These are phyloP conservation scores for Catonia carolina DNA, from an alignment of 2,888 invertebrate species.

Conservation along the genomic window DNA sequence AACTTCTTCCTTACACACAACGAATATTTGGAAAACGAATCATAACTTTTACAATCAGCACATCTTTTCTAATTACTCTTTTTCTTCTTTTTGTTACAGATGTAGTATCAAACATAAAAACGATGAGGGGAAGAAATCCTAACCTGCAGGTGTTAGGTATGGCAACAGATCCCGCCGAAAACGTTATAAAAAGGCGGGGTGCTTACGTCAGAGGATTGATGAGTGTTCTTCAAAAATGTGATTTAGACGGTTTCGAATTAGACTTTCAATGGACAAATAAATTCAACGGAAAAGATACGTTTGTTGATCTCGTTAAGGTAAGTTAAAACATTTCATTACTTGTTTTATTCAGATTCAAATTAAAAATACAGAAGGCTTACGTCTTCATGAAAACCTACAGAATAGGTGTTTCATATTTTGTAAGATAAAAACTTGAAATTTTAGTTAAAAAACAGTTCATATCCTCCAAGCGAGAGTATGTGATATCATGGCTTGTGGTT, in stretches of 20 bases:
- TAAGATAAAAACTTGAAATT: too few relatives aligned
- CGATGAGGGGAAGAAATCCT: slow-evolving; percentile 47
- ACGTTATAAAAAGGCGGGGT: slow-evolving; percentile 19
- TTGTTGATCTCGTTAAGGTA: slow-evolving; percentile 54
- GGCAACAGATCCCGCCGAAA: slow-evolving; percentile 22
- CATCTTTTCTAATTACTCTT: too few relatives aligned
- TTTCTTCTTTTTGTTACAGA: slow-evolving; percentile 23
- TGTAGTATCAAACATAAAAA: slow-evolving; percentile 39
- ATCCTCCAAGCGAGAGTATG: too few relatives aligned
- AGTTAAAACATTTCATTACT: slow-evolving; percentile 32
- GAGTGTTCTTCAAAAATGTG: slow-evolving; percentile 28
- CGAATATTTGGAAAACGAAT: too few relatives aligned
- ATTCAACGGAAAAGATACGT: slow-evolving; percentile 27
- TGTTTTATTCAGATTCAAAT: too few relatives aligned
- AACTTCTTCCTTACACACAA: too few relatives aligned
- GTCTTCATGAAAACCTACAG: too few relatives aligned
- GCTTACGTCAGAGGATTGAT: slow-evolving; percentile 19
- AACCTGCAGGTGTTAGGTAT: slow-evolving; percentile 48
- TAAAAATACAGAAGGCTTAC: too few relatives aligned
- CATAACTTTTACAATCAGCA: too few relatives aligned
- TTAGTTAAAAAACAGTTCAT: too few relatives aligned
- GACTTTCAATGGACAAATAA: slow-evolving; percentile 30
- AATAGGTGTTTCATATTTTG: too few relatives aligned
- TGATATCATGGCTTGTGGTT: too few relatives aligned
- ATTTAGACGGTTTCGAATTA: slow-evolving; percentile 33